A percentile compares a stretch with the other conserved stretches of the same genome.
Evolutionary conservation across 2,797 vertebrate genomes (phyloP).

Genomic region (Danionella dracula): DNA sequence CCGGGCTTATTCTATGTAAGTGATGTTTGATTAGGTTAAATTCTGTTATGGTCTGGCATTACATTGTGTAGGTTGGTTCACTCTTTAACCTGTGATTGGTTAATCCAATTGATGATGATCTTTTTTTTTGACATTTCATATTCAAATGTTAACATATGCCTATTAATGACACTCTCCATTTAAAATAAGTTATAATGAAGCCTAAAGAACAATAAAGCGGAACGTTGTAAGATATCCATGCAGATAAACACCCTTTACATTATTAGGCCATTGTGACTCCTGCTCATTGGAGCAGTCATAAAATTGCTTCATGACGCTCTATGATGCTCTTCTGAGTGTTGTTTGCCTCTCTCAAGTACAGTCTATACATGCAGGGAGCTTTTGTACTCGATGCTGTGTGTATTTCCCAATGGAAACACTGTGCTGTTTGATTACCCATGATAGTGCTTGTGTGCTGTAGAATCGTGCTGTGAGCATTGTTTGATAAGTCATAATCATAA

Average conservation of each 20-base stretch:
- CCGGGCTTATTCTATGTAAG: too few species aligned
- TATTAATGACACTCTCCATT: too few species aligned
- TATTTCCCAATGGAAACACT: slow-evolving; percentile 19
- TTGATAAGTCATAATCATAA: slow-evolving; percentile 73
- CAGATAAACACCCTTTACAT: neutral
- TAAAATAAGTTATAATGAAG: too few species aligned
- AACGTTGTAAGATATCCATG: too few species aligned
- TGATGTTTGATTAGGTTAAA: too few species aligned
- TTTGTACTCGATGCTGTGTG: neutral
- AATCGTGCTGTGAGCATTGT: slow-evolving; percentile 43
- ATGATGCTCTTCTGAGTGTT: neutral
- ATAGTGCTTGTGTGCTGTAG: slow-evolving; percentile 6
- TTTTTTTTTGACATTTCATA: too few species aligned
- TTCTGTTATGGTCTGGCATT: too few species aligned
- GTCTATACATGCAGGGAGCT: slow-evolving; percentile 2
- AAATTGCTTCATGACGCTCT: neutral
- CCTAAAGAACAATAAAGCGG: too few species aligned
- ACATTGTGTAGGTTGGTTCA: too few species aligned
- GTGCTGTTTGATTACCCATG: slow-evolving; percentile 14
- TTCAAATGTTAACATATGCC: too few species aligned
- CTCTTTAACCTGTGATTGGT: too few species aligned
- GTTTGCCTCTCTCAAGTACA: slow-evolving; percentile 2
- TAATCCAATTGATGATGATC: too few species aligned
- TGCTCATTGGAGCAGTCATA: neutral
- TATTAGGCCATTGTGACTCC: neutral